Conservation (phyloP, 2,888 invertebrate genomes). For the Cyaniris semiargus region DNA sequence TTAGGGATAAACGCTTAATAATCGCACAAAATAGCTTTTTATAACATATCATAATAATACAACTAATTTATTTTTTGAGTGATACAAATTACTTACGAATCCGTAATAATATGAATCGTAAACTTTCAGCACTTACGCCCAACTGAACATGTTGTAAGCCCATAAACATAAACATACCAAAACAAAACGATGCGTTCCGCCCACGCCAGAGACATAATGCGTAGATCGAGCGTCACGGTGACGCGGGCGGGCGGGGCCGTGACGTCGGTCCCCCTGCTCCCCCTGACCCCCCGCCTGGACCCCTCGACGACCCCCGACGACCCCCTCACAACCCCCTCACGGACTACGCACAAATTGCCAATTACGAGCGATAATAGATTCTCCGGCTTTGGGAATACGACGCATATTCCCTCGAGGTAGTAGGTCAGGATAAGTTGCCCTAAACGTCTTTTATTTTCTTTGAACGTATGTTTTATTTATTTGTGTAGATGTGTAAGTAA, state of each 20-base stretch:
- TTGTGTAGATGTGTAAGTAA: not conserved
- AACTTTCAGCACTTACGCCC: not conserved
- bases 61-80: not conserved
- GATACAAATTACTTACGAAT: not conserved
- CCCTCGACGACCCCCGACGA: not conserved
- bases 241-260: constrained; percentile 45
- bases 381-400: constrained; percentile 36
- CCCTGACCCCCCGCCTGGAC: not conserved
- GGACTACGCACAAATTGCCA: constrained; percentile 15
- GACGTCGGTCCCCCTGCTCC: constrained; percentile 49
- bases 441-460: constrained; percentile 26
- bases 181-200: not conserved
- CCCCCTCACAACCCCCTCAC: not conserved
- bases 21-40: too few species aligned
- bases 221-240: not conserved
- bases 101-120: not conserved
- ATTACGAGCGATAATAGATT: constrained; percentile 37
- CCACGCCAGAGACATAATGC: constrained; percentile 10
- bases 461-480: constrained; percentile 16
- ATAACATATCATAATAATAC: too few species aligned
- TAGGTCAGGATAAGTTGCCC: constrained; percentile 40
- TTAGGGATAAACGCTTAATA: too few species aligned
- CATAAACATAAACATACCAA: not conserved
- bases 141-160: not conserved
- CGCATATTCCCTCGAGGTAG: constrained; percentile 31